Evolutionary conservation across 2,888 invertebrate species (phyloP), one percentile per base, ranked within the genome.

Genomic region (Lepas anatifera): DNA sequence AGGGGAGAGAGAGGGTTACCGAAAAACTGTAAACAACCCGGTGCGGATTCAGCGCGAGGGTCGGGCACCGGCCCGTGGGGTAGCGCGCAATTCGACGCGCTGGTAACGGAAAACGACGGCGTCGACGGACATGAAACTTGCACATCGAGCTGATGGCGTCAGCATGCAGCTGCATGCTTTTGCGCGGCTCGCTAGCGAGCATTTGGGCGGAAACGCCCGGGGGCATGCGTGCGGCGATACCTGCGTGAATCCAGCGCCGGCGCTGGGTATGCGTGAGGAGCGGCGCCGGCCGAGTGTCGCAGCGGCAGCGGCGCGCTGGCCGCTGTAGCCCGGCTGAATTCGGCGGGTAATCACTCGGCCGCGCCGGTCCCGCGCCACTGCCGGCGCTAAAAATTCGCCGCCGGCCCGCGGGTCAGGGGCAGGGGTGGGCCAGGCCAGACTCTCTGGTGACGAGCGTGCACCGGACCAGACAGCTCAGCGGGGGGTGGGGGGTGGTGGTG

Each of bases 401-500:
- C n/a, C n/a, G n/a, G n/a, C n/a, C n/a, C n/a, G n/a, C n/a, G 48
- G 48, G 48, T 48, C 48, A 48, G n/a, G 48, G 48, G 6, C 29
- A n/a, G n/a, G n/a, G n/a, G n/a, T n/a, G n/a, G n/a, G n/a, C n/a
- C n/a, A n/a, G n/a, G n/a, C n/a, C n/a, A n/a, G n/a, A n/a, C n/a
- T n/a, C n/a, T n/a, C n/a, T n/a, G n/a, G n/a, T n/a, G n/a, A n/a
- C n/a, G n/a, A n/a, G n/a, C n/a, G n/a, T n/a, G n/a, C n/a, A n/a
- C n/a, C n/a, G n/a, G n/a, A 25, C 70, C 67, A 25, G 70, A 50
- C 70, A 32, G 32, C 29, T 25, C 41, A 27, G 69, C 67, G 69
- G 52, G 69, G 67, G 50, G 32, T 63, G 35, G 43, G 27, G 25
- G 67, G 27, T 58, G 35, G 43, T 3, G 43, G 10, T 13, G 43